Evolutionary conservation across 2,113 vertebrate species (phyloP), one percentile per base, ranked within the genome.

Genomic region (Synchiropus splendidus): DNA sequence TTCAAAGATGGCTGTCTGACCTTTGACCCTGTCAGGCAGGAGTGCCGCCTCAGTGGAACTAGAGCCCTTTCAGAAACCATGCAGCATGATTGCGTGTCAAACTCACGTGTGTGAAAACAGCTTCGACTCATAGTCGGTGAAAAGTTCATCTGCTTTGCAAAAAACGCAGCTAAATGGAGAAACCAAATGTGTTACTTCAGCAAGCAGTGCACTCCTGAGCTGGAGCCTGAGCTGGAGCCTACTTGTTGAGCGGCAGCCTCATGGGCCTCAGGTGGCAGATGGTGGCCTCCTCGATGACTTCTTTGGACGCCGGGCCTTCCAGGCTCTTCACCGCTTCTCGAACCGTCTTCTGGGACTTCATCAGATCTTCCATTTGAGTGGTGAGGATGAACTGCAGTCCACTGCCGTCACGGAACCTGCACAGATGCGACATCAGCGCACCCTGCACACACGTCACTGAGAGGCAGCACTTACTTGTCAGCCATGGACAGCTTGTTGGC

Each of bases 61-160:
- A n/a, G n/a, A n/a, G 34, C 34, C 9, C 34, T 2, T 13, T 5
- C 12, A 2, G 33, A 11, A 13, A 6, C 3, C 13, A n/a, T n/a
- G n/a, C n/a, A 11, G 41, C 11, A 9, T 11, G 9, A 12, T 5
- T 10, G 10, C 9, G 39, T 30, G 17, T 2, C 3, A 12, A 34
- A 75, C 81, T 82, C 85, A 97, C 95, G 90, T 98, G 58, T 97
- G 90, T 60, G 91, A 90, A 78, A 98, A 98, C 6, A 99, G 83
- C 60, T 99, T 99, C 2, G 95, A 99, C 58, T 99, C 95, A 2
- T 99, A 99, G 46, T 99, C 90, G 18, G 86, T 95, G 77, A 99
- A 99, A 45, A 99, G 78, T 61, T 97, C 94, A 16, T 99, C 95
- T 27, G 94, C 91, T 80, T 94, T 98, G 78, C 95, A 99, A 61